Base-by-base conservation (phyloP, 2,888 invertebrate species). In the Ornithoptera alexandrae region DNA sequence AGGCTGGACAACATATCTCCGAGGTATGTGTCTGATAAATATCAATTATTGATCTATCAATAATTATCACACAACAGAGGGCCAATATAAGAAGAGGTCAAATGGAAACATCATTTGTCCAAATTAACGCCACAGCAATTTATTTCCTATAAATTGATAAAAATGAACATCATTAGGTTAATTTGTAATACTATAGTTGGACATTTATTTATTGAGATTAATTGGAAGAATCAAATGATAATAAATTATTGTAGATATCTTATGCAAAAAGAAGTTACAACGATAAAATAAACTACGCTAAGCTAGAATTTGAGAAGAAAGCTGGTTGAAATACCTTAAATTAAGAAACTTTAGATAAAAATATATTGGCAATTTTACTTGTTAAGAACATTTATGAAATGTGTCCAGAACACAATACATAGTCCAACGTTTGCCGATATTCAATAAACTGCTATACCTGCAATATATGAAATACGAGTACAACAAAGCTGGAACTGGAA, bases 71-170 rank as follows among this genome's bases (percentile, higher is more conserved):
- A 59, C 24, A 3, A 61, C 36, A 58, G 72, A 64, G 68, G 62
- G 64, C 70, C 17, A 69, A 39, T 39, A 74, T 71, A 81, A 63
- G 42, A 53, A 65, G 42, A 53, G 79, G 86, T 83, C 76, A 74
- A 85, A 88, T 89, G 70, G 83, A 85, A 87, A 70, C 58, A 79
- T 83, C 87, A 87, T 79, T 84, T 77, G 68, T 72, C 70, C 69
- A 63, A 69, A 75, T 77, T 74, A 68, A 73, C 72, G 62, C 46
- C 71, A 72, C 76, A 69, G 72, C 70, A 68, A 71, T 79, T 80
- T 79, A 82, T 83, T 86, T 82, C 76, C 76, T 74, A 77, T 80
- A 76, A 83, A 85, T 86, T 86, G 81, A 80, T 88, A 85, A 84
- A 86, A 86, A 88, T 84, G 81, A 75, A 76, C 77, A 76, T 80